Conservation (phyloP, 2,888 invertebrate genomes). For the Drosophila mimetica region DNA sequence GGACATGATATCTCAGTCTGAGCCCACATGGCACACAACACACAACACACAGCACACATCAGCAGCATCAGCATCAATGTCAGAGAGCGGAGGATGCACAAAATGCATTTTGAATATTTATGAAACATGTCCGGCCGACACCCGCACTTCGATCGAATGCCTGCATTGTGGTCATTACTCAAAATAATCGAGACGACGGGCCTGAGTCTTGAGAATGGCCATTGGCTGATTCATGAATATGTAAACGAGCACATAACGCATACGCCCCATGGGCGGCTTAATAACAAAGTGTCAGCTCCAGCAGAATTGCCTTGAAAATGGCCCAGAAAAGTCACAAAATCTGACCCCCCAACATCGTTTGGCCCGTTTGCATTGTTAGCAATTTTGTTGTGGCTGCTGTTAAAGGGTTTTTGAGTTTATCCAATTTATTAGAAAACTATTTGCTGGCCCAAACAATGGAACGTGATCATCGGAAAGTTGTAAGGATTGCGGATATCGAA, state of each 20-base stretch:
- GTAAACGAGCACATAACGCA: conserved; percentile 56
- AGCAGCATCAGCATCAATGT: conserved; percentile 54
- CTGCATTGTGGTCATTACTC: conserved; percentile 64
- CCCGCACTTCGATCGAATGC: conserved; percentile 49
- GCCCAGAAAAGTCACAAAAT: background rate
- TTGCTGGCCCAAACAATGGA: conserved; percentile 16
- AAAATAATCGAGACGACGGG: conserved; percentile 37
- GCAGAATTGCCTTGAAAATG: conserved; percentile 9
- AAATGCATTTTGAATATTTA: conserved; percentile 66
- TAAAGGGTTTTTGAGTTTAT: conserved; percentile 34
- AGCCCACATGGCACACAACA: conserved; percentile 23
- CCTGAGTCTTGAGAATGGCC: conserved; percentile 23
- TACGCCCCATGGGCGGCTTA: conserved; percentile 34
- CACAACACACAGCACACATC: background rate
- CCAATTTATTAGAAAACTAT: conserved; percentile 49
- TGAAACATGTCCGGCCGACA: conserved; percentile 39
- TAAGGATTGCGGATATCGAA: conserved; percentile 39
- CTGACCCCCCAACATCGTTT: conserved; percentile 4
- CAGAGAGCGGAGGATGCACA: conserved; percentile 23
- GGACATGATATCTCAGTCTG: conserved; percentile 24
- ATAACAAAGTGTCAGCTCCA: conserved; percentile 25
- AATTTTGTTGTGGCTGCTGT: conserved; percentile 10
- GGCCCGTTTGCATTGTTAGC: conserved; percentile 27
- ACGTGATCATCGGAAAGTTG: conserved; percentile 25
- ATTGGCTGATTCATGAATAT: conserved; percentile 53